Base-by-base conservation (phyloP, 2,888 invertebrate genomes). In the Euzetes globulus region DNA sequence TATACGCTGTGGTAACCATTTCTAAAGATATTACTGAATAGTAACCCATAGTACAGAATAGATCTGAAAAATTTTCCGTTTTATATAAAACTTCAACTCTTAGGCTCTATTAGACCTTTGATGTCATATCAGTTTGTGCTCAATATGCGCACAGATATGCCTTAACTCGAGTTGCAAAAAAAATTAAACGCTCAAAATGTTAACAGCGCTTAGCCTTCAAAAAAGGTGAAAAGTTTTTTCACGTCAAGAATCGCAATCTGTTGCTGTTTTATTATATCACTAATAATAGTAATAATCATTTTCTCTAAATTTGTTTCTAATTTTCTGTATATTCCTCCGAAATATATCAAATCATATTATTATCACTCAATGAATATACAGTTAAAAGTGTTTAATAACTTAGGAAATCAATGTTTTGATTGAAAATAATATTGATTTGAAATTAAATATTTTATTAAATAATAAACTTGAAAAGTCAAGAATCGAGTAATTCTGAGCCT, bases 71-170 rank as follows among this genome's bases (percentile, higher is more conserved):
- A 17, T n/a, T 33, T 60, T 60, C n/a, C 60, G 33, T 60, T 29
- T 27, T 29, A 60, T 60, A 60, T 60, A n/a, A 27, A 29, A 60
- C 41, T 68, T 55, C 55, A 68, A 68, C 41, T 68, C 68, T 41
- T 41, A 68, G 68, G 37, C 68, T 22, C 41, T 41, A 41, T 68
- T 68, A 68, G 68, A 45, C 45, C 68, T 68, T 68, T 68, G 68
- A 68, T 68, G 68, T 68, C 68, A 68, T 68, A 68, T 68, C 68
- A 68, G 68, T 65, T 68, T 68, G 15, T 68, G 68, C 45, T 68
- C 41, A 41, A 68, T 68, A 68, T 68, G 68, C 68, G 37, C 68
- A 41, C 22, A 41, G 68, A 68, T 68, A 68, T 68, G 68, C 37
- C 41, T 41, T 68, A 68, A 37, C 22, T 68, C 2, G 25, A 22